These are phyloP conservation scores for Temnothorax unifasciatus DNA, from an alignment of 2,888 invertebrate genomes.

Conservation along the genomic window DNA sequence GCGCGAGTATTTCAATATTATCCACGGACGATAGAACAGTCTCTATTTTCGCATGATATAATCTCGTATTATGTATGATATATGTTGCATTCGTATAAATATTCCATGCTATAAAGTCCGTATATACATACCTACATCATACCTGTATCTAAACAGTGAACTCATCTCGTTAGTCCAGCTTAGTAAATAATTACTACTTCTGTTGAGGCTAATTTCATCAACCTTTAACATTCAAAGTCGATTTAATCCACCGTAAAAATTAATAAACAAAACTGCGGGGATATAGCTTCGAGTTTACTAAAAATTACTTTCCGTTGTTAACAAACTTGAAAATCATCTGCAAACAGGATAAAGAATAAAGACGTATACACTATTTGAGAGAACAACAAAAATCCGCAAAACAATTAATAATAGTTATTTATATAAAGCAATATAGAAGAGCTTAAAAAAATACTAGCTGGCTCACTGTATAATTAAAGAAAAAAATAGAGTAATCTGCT, in stretches of 20 bases:
- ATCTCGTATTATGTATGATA: slow-evolving; percentile 33
- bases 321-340: slow-evolving; percentile 7
- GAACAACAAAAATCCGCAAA: not conserved
- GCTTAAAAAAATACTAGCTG: not conserved
- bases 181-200: slow-evolving; percentile 59
- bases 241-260: slow-evolving; percentile 44
- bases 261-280: not conserved
- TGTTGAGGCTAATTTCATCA: slow-evolving; percentile 17
- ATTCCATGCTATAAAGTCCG: not conserved
- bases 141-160: slow-evolving; percentile 4
- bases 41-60: slow-evolving; percentile 35
- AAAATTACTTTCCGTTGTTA: slow-evolving; percentile 12
- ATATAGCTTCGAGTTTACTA: not conserved
- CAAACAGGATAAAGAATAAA: not conserved
- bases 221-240: slow-evolving; percentile 24
- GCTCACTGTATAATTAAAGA: not conserved
- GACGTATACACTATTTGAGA: not conserved
- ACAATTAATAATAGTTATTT: slow-evolving; percentile 16
- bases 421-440: not conserved
- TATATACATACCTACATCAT: not conserved
- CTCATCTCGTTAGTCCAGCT: slow-evolving; percentile 23
- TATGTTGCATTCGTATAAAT: slow-evolving; percentile 28
- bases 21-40: slow-evolving; percentile 5
- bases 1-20: slow-evolving; percentile 40
- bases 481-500: not conserved